A percentile compares a stretch with the other conserved stretches of the same genome.
Conservation (phyloP, 30 jellyfish, hydroid and myxozoan species). For the Rhopilema esculentum region DNA sequence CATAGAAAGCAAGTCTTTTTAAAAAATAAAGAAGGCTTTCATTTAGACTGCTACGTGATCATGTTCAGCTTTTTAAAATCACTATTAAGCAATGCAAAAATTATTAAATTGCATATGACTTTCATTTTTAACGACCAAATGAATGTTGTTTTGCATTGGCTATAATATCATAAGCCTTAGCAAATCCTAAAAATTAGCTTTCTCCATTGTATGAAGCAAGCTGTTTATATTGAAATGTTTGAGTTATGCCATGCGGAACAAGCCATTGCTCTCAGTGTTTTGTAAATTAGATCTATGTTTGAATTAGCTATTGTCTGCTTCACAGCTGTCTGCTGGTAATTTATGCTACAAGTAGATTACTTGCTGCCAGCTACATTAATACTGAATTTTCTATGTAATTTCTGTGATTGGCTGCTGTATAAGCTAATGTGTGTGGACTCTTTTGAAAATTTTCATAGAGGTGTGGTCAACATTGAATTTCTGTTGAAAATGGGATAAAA, state of each 20-base stretch:
- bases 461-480: neutral
- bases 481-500: no score
- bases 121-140: no score
- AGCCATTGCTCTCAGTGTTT: neutral
- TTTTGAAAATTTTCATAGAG: neutral
- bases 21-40: no score
- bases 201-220: neutral
- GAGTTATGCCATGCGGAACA: neutral
- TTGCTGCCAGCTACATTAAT: neutral
- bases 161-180: neutral
- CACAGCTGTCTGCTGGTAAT: neutral
- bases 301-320: neutral
- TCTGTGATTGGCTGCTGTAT: neutral
- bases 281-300: neutral
- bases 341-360: neutral
- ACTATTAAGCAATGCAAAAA: no score
- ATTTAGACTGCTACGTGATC: no score
- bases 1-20: no score
- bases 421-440: neutral
- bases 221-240: neutral
- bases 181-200: no score
- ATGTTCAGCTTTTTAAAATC: no score
- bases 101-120: no score
- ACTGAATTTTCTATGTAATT: neutral
- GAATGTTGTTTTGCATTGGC: neutral